Evolutionary conservation across 2,113 vertebrate species (phyloP).

Genomic region (Ptilorrhoa leucosticta): DNA sequence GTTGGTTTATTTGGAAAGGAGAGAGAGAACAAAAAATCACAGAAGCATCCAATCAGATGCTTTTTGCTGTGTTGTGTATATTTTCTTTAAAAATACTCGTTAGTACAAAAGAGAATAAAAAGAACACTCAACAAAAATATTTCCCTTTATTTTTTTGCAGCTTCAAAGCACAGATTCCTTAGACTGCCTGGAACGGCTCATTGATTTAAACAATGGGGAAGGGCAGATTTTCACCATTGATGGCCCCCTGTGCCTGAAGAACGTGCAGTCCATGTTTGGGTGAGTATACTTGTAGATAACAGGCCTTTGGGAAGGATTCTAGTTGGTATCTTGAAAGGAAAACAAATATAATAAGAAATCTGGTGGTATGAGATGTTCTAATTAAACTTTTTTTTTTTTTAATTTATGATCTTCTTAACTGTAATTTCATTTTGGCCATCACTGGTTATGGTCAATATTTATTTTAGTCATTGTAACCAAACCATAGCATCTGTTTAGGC

Average conservation of each 20-base stretch:
- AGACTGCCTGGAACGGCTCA: conserved; percentile 90
- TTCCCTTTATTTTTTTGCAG: conserved; percentile 61
- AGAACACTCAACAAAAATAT: background rate
- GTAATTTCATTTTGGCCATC: background rate
- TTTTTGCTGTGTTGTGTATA: background rate
- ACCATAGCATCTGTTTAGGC: background rate
- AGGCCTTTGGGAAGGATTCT: background rate
- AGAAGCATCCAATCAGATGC: background rate
- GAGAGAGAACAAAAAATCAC: background rate
- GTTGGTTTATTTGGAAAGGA: background rate
- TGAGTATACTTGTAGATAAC: conserved; percentile 40
- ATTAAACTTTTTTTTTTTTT: background rate
- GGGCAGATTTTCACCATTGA: conserved; percentile 96
- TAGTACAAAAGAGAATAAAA: background rate
- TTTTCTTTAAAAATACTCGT: background rate
- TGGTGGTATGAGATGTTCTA: background rate
- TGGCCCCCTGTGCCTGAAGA: conserved; percentile 94
- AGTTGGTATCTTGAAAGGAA: background rate
- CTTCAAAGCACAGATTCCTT: conserved; percentile 90
- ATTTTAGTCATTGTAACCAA: background rate
- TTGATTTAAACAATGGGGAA: conserved; percentile 90
- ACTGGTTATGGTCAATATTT: background rate
- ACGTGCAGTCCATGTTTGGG: conserved; percentile 98
- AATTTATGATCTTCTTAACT: background rate
- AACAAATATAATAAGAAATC: background rate